Base-by-base conservation (phyloP, 2,113 vertebrate species). In the Panurus biarmicus region DNA sequence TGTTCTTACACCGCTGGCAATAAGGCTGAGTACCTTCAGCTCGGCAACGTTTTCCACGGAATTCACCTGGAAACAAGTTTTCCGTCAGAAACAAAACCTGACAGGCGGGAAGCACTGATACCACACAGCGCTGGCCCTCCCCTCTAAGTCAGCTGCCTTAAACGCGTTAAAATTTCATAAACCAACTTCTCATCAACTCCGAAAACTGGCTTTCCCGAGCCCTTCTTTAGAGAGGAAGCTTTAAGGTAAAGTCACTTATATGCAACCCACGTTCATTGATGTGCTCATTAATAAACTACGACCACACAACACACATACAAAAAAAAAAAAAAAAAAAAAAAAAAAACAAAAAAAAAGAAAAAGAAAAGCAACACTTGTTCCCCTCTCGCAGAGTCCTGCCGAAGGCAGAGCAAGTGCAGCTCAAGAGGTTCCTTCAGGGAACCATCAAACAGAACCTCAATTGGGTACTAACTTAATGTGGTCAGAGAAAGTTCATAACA, bases 1-100 rank as follows among this genome's bases (percentile, higher is more conserved):
- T 64, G 60, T 12, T 42, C 60, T 21, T 14, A 12, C n/a, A 23
- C 1, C 26, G 3, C 38, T 2, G 72, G 10, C 72, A 38, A 3
- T 0, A 7, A 40, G 10, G 45, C 5, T 21, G 53, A 70, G 35
- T 0, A 23, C 11, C 42, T 33, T 3, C 69, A 44, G 12, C 38
- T 21, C 29, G 22, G 40, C 4, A 5, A 3, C 6, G 26, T 14
- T 67, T 15, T 10, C 26, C 19, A 28, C 0, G 0, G 44, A 60
- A 64, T 40, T 26, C 65, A 58, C 33, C 73, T 5, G 20, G 7
- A 29, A 81, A 24, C 19, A 11, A 53, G 35, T 4, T 61, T 17
- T 40, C 10, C 10, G 5, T 23, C 19, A 1, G 12, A 8, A 28
- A 40, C 11, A 8, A 58, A 50, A 23, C 16, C 70, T 24, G 23